A percentile compares a stretch with the other conserved stretches of the same genome.
These are phyloP conservation scores for Tauraco erythrolophus DNA, from an alignment of 2,113 vertebrate species.

Conservation along the genomic window DNA sequence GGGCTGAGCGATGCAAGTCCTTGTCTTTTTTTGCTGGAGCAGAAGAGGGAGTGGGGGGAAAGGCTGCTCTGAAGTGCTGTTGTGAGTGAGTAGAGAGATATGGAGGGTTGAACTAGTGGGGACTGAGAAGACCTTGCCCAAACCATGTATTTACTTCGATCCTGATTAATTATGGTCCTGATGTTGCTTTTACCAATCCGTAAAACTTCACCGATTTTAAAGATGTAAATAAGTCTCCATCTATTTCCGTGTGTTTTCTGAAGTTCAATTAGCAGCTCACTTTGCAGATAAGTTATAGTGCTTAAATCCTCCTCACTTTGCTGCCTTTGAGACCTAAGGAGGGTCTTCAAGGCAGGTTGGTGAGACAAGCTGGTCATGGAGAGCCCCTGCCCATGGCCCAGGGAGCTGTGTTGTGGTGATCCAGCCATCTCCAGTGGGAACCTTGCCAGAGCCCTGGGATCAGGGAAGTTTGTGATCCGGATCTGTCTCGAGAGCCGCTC, in stretches of 20 bases:
- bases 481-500: rapidly evolving
- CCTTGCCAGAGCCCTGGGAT: not conserved
- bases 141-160: rapidly evolving
- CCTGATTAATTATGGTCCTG: not conserved
- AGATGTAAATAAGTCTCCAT: not conserved
- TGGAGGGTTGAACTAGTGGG: not conserved
- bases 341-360: not conserved
- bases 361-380: not conserved
- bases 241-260: not conserved
- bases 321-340: not conserved
- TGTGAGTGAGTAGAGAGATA: not conserved
- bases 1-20: not conserved
- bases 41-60: not conserved
- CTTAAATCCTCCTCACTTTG: not conserved
- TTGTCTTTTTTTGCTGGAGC: not conserved
- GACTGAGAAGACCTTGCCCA: not conserved
- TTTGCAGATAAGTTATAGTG: not conserved
- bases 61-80: not conserved
- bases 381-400: no score
- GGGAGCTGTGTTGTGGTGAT: not conserved
- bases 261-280: not conserved
- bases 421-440: not conserved
- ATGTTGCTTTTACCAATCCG: not conserved
- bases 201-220: not conserved
- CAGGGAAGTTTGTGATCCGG: not conserved